Evolutionary conservation across 2,888 invertebrate genomes (phyloP).

Genomic region (Pardosa pseudoannulata): DNA sequence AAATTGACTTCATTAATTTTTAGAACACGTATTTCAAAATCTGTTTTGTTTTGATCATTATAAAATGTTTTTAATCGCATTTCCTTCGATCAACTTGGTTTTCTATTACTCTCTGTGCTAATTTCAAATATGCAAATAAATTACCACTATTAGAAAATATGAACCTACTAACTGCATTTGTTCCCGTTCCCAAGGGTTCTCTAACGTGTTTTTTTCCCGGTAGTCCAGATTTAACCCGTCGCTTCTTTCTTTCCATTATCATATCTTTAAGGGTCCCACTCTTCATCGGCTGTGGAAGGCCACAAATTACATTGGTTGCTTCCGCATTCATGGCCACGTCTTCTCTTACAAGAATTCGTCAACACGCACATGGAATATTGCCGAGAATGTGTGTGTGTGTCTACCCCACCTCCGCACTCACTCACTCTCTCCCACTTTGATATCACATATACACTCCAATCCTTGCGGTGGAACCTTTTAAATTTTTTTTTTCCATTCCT

Average conservation of each 20-base stretch:
- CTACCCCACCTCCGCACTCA: neutral
- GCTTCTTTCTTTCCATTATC: conserved; percentile 9
- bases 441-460: neutral
- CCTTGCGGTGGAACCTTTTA: conserved; percentile 1
- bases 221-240: neutral
- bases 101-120: too few species aligned
- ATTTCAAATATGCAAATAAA: too few species aligned
- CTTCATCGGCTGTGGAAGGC: neutral
- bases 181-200: too few species aligned
- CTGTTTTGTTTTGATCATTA: too few species aligned
- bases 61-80: too few species aligned
- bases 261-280: neutral
- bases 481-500: neutral
- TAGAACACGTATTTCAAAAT: too few species aligned
- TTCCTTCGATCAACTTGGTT: too few species aligned
- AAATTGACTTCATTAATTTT: too few species aligned
- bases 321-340: conserved; percentile 12
- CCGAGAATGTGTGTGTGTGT: neutral
- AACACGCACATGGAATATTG: neutral
- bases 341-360: conserved; percentile 7
- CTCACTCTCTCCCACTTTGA: neutral
- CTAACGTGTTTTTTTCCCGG: too few species aligned
- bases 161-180: too few species aligned
- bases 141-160: too few species aligned
- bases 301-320: conserved; percentile 6